Evolutionary conservation across 1,140 invertebrate species (phyloP).

Genomic region (Eupristina koningsbergeri): DNA sequence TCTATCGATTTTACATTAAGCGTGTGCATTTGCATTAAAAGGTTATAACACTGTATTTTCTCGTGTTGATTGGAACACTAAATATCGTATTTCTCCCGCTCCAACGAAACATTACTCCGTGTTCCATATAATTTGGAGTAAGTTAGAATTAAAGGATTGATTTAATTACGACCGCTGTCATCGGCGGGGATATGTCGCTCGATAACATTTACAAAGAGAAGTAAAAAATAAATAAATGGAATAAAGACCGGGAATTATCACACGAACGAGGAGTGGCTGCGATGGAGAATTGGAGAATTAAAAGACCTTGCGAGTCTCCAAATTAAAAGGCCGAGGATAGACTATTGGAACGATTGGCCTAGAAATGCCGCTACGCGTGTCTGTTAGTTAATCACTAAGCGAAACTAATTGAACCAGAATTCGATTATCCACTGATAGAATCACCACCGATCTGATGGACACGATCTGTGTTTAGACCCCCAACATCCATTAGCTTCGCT

Average conservation of each 20-base stretch:
- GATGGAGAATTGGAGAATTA: constrained; percentile 23
- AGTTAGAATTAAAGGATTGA: background rate
- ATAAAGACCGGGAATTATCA: background rate
- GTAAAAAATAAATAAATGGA: background rate
- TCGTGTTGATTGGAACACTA: too few relatives aligned
- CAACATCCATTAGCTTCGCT: background rate
- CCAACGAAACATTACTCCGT: background rate
- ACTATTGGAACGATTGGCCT: background rate
- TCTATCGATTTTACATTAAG: too few relatives aligned
- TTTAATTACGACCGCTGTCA: background rate
- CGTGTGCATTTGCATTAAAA: too few relatives aligned
- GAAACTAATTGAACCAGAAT: constrained; percentile 67
- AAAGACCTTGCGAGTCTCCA: constrained; percentile 7
- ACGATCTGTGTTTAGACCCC: background rate
- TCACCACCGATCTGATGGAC: constrained; percentile 53
- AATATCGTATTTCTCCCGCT: background rate
- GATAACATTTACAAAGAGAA: background rate
- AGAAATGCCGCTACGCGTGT: background rate
- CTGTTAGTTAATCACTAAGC: constrained; percentile 66
- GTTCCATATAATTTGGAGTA: background rate
- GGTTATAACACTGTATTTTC: too few relatives aligned
- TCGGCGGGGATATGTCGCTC: background rate
- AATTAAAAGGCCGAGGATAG: constrained; percentile 25
- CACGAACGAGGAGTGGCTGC: background rate
- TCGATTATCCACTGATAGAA: constrained; percentile 69